Conservation (phyloP, 2,888 invertebrate species). For the Zonitis immaculata region DNA sequence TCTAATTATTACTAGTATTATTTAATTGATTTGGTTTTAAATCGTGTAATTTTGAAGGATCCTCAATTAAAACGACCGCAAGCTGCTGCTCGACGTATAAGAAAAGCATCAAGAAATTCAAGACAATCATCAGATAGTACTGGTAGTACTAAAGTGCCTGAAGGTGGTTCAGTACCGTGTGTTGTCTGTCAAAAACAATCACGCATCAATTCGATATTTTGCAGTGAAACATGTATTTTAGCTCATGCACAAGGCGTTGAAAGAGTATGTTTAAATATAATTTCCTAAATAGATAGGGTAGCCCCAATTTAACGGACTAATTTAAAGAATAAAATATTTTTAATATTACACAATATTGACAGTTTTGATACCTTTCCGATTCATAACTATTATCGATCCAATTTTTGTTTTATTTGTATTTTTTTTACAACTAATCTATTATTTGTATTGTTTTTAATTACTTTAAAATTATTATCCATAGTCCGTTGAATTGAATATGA, state of each 20-base stretch:
- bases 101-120: constrained; percentile 43
- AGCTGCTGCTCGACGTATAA: constrained; percentile 44
- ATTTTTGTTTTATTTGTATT: background rate
- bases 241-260: constrained; percentile 74
- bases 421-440: background rate
- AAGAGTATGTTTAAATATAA: constrained; percentile 34
- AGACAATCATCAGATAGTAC: constrained; percentile 41
- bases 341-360: constrained; percentile 1
- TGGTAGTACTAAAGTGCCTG: constrained; percentile 26
- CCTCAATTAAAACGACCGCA: constrained; percentile 40
- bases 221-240: constrained; percentile 81
- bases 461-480: background rate
- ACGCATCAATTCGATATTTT: constrained; percentile 80
- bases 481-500: background rate
- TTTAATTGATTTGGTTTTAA: too few species aligned
- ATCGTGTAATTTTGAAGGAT: constrained; percentile 30
- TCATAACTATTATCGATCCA: background rate
- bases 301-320: background rate
- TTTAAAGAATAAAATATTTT: constrained; percentile 1
- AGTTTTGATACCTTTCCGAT: constrained; percentile 1
- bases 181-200: constrained; percentile 74
- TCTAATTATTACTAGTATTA: background rate
- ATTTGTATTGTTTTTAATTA: background rate
- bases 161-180: constrained; percentile 49
- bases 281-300: background rate